Base-by-base conservation (phyloP, 2,113 vertebrate species). In the Ictidomys tridecemlineatus region DNA sequence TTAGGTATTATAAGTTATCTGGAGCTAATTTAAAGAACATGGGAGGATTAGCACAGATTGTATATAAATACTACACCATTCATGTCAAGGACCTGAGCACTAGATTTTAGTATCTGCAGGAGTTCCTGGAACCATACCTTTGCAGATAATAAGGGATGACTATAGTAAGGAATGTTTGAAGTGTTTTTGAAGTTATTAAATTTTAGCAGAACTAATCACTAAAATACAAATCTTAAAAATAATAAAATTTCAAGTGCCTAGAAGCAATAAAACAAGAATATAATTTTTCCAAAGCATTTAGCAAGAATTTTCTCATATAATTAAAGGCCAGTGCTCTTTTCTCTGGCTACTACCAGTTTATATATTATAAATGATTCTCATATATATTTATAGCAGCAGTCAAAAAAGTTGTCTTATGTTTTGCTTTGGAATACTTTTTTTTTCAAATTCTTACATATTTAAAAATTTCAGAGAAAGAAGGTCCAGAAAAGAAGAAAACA, bases 401-500 rank as follows among this genome's bases (percentile, higher is more conserved):
- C 91, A 58, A 28, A 69, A 69, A 82, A 8, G 39, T n/a, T 42
- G 16, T 80, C 13, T 37, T 82, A 84, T 32, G n/a, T 72, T 88
- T 94, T 96, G 37, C n/a, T 92, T 97, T 94, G 90, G 56, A 93
- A 4, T 94, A 53, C 51, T 96, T 97, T 58, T 89, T 95, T 37
- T 94, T 97, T 97, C 53, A 92, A 24, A 97, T 78, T 96, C 93
- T 98, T 96, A 85, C 28, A 82, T 97, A 65, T 95, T 84, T 98
- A 95, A 97, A 96, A 90, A 97, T 99, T 99, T 65, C 98, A 99
- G 99, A 99, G 97, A 99, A 99, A 99, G 99, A 99, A 99, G 99
- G 99, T 95, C 99, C 99, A 4, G 99, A 99, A 98, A 99, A 99
- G 98, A 99, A 99, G 99, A 99, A 99, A 97, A 98, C 99, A 95